A percentile compares a stretch with the other conserved stretches of the same genome.
phyloP scores from a whole-genome alignment of 2,888 invertebrate species.

The Mesochorus sp. region DNA sequence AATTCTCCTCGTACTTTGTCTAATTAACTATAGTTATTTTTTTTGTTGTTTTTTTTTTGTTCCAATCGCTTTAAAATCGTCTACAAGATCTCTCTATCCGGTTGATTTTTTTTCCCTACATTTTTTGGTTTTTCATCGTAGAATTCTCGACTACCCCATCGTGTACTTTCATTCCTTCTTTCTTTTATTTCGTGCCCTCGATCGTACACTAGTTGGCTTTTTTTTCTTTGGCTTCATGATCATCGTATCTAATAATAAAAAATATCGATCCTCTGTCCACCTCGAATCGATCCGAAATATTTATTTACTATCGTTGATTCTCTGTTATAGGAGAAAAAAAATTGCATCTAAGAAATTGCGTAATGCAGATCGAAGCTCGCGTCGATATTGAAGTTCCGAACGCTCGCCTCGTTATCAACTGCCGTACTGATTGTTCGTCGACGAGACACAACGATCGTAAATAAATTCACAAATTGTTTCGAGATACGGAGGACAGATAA shows the following conservation, averaged over 20 bases:
- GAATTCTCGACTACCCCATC: slow-evolving; percentile 32
- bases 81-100: slow-evolving; percentile 45
- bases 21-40: slow-evolving; percentile 27
- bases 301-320: slow-evolving; percentile 22
- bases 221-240: slow-evolving; percentile 15
- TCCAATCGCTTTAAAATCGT: slow-evolving; percentile 43
- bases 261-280: not conserved
- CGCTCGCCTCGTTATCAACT: not conserved
- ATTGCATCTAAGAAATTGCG: slow-evolving; percentile 19
- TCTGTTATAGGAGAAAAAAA: slow-evolving; percentile 14
- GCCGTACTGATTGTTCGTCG: slow-evolving; percentile 36
- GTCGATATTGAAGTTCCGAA: slow-evolving; percentile 17
- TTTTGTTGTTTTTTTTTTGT: slow-evolving; percentile 10
- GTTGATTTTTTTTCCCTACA: slow-evolving; percentile 1
- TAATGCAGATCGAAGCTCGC: not conserved
- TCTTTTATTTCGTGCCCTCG: not conserved
- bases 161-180: slow-evolving; percentile 50
- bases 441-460: slow-evolving; percentile 13
- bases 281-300: not conserved
- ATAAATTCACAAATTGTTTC: not conserved
- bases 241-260: slow-evolving; percentile 3
- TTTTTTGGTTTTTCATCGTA: slow-evolving; percentile 6
- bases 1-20: not conserved
- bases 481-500: not conserved
- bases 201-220: slow-evolving; percentile 3